A percentile compares a stretch with the other conserved stretches of the same genome.
Conservation (phyloP, 2,113 vertebrate genomes). For the Sebastes schlegelii region DNA sequence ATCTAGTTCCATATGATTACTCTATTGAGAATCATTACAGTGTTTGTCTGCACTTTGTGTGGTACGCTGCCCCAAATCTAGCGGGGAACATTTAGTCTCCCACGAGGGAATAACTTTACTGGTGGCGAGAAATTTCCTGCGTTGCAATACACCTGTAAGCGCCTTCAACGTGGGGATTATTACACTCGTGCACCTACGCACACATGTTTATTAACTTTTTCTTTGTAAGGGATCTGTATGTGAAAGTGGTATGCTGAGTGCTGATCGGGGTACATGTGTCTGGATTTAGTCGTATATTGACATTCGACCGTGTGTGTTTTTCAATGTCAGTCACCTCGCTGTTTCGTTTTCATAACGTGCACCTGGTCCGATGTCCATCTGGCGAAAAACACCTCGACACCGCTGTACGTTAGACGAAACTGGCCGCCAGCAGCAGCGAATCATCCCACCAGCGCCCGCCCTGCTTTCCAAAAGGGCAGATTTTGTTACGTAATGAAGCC, state of each 20-base stretch:
- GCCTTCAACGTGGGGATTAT: conserved; percentile 22
- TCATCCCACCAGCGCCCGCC: not conserved
- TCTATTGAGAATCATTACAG: not conserved
- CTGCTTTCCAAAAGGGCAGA: conserved; percentile 28
- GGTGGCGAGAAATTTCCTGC: conserved; percentile 28
- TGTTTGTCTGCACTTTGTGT: conserved; percentile 8
- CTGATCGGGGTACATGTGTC: conserved; percentile 25
- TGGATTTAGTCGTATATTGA: conserved; percentile 34
- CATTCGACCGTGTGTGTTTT: conserved; percentile 48
- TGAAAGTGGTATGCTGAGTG: conserved; percentile 9
- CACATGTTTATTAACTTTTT: conserved; percentile 33
- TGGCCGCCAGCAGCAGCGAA: not conserved
- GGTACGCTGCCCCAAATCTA: not conserved
- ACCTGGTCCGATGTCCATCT: conserved; percentile 46
- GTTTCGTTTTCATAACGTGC: conserved; percentile 42
- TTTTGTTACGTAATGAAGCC: conserved; percentile 61
- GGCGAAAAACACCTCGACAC: not conserved
- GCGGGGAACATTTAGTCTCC: conserved; percentile 40
- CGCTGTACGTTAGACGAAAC: not conserved
- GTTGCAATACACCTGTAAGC: conserved; percentile 19
- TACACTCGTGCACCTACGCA: conserved; percentile 13
- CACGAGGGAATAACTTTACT: conserved; percentile 37
- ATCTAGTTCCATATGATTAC: conserved; percentile 10
- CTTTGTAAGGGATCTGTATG: conserved; percentile 25
- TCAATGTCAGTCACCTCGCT: conserved; percentile 51